Base-by-base conservation (phyloP, 2,888 invertebrate genomes). In the Baccha elongata region DNA sequence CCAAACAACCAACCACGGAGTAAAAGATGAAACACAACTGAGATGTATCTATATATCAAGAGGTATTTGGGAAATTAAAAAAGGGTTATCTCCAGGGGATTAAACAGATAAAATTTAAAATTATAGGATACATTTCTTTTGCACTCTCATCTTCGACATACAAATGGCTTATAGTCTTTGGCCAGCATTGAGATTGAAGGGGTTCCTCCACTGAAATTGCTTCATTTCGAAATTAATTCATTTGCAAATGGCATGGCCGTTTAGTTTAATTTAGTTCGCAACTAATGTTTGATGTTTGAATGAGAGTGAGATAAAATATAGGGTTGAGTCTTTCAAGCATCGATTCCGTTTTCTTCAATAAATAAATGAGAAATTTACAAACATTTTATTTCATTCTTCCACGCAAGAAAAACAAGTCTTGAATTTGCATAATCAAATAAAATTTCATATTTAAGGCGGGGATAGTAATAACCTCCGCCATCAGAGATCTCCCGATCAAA, bases 41-140 rank as follows among this genome's bases (percentile, higher is more conserved):
- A 40, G 13, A 32, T 7, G 29, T n/a, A 32, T 3, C 3, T 23
- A 23, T 32, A 8, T 11, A 7, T 1, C 21, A 15, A 17, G 35
- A 37, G 35, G 19, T 52, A 23, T 40, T 26, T 42, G n/a, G 55
- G 46, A 44, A 75, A 67, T 67, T 71, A 60, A 67, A 75, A n/a
- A 76, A 71, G 80, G 76, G 75, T 81, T 76, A 76, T 72, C 81
- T 62, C 81, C 50, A 48, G 81, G 65, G 81, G 60, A 75, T 76
- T 71, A 65, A 46, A 58, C 8, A 71, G 76, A 81, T 75, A 81
- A 81, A 76, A 72, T 81, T 60, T 75, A 44, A 71, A 81, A 81
- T 69, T 75, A 60, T 60, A 71, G 58, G 71, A 65, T 71, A 65
- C 64, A 26, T 48, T 48, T 46, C 55, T 37, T 48, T 11, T 3